These are phyloP conservation scores for Mimumesa dahlbomi DNA, from an alignment of 2,888 invertebrate species.

Conservation along the genomic window DNA sequence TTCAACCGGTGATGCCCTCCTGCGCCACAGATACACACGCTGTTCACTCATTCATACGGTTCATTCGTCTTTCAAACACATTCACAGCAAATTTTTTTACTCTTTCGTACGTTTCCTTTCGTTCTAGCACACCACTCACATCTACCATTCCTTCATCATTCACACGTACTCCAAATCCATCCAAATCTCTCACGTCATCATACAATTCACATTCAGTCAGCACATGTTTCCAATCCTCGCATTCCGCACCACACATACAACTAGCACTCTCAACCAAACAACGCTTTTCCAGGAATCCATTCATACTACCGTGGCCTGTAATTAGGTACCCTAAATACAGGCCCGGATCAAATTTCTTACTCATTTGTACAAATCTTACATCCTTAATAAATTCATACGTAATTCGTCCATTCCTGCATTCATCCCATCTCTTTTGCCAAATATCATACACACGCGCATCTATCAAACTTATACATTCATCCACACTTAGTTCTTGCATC, in stretches of 20 bases:
- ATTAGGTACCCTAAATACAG: not conserved
- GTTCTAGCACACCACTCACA: not conserved
- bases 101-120: not conserved
- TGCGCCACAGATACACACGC: too few relatives aligned
- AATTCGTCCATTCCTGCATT: not conserved
- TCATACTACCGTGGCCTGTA: conserved; percentile 7
- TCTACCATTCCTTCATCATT: not conserved
- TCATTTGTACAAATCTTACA: not conserved
- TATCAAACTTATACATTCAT: not conserved
- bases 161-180: not conserved
- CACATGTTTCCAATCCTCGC: conserved; percentile 13
- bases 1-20: too few relatives aligned
- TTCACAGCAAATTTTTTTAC: conserved; percentile 58
- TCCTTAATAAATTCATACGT: conserved; percentile 17
- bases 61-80: not conserved
- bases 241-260: not conserved
- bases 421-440: conserved; percentile 21
- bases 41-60: too few relatives aligned
- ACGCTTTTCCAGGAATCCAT: conserved; percentile 6
- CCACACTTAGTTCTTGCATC: not conserved
- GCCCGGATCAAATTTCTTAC: conserved; percentile 10
- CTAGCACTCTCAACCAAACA: not conserved
- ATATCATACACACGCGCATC: not conserved
- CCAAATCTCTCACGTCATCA: not conserved
- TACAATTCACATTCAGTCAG: not conserved